Evolutionary conservation across 2,888 invertebrate genomes (phyloP).

Genomic region (Thera obeliscata): DNA sequence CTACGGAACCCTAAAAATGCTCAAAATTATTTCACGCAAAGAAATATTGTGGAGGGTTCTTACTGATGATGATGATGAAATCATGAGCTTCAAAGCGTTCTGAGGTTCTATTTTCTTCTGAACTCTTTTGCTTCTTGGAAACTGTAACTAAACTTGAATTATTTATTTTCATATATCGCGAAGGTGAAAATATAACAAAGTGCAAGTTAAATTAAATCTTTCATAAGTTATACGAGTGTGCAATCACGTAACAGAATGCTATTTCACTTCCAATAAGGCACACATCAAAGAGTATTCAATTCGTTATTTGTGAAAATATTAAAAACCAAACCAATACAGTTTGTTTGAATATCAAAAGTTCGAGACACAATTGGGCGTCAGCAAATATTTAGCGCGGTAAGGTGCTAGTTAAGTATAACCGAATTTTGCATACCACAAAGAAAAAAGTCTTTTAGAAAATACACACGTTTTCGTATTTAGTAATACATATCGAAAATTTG

Average conservation of each 20-base stretch:
- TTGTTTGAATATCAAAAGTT: not conserved
- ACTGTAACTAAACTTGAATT: not conserved
- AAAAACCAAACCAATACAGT: not conserved
- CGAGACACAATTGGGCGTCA: no score
- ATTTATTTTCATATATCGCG: not conserved
- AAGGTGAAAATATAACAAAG: not conserved
- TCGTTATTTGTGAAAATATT: not conserved
- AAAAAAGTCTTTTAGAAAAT: not conserved
- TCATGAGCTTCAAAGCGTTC: no score
- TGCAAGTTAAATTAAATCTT: slow-evolving; percentile 1
- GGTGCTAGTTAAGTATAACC: no score
- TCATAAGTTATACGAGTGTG: not conserved
- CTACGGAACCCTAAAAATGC: no score
- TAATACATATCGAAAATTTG: slow-evolving; percentile 5
- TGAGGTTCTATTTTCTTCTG: no score
- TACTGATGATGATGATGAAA: no score
- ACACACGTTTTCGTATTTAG: not conserved
- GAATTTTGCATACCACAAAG: not conserved
- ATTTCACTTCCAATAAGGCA: not conserved
- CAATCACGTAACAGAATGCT: not conserved
- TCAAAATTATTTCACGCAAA: no score
- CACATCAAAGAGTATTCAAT: not conserved
- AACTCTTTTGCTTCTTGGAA: not conserved
- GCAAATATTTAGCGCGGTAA: no score
- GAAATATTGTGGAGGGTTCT: no score